These are phyloP conservation scores for Epizoanthus illoricatus DNA, from an alignment of 92 coral and sea anemone genomes.

Conservation along the genomic window DNA sequence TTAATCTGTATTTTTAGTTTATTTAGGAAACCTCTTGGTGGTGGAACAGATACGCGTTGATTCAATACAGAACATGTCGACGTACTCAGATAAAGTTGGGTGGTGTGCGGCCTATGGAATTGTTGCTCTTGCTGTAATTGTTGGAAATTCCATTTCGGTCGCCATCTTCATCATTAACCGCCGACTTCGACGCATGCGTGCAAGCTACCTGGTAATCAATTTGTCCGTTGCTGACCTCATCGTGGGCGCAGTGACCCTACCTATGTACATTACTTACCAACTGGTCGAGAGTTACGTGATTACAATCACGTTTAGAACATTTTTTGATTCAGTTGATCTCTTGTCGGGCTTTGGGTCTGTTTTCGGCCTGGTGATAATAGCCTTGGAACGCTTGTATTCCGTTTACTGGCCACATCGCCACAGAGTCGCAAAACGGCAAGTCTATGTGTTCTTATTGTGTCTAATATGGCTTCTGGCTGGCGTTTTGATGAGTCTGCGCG, in stretches of 20 bases:
- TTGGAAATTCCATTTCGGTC: slow-evolving; percentile 51
- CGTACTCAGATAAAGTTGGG: slow-evolving; percentile 28
- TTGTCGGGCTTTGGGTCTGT: slow-evolving; percentile 63
- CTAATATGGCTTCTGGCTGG: slow-evolving; percentile 46
- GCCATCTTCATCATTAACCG: slow-evolving; percentile 46
- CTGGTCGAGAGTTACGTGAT: not conserved
- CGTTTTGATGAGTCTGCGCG: slow-evolving; percentile 29
- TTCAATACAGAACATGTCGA: slow-evolving; percentile 1
- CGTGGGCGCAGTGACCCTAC: slow-evolving; percentile 62
- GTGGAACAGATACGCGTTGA: not conserved
- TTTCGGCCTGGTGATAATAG: slow-evolving; percentile 53
- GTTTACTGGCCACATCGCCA: slow-evolving; percentile 57
- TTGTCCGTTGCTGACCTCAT: slow-evolving; percentile 65
- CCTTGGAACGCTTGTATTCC: slow-evolving; percentile 55
- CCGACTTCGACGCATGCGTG: slow-evolving; percentile 64
- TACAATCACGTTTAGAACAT: slow-evolving; percentile 11
- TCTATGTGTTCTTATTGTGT: slow-evolving; percentile 35
- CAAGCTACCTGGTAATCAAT: slow-evolving; percentile 54
- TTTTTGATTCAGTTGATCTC: slow-evolving; percentile 47
- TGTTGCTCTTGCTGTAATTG: slow-evolving; percentile 41
- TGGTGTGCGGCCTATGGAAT: slow-evolving; percentile 55
- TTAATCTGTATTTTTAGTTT: too few relatives aligned
- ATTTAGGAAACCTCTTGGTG: not conserved
- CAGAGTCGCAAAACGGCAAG: slow-evolving; percentile 36
- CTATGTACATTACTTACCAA: slow-evolving; percentile 55